Percentiles rank a stretch among this genome's conserved stretches.
Conservation (phyloP, 2,888 invertebrate genomes). For the Apodemia hepburni region DNA sequence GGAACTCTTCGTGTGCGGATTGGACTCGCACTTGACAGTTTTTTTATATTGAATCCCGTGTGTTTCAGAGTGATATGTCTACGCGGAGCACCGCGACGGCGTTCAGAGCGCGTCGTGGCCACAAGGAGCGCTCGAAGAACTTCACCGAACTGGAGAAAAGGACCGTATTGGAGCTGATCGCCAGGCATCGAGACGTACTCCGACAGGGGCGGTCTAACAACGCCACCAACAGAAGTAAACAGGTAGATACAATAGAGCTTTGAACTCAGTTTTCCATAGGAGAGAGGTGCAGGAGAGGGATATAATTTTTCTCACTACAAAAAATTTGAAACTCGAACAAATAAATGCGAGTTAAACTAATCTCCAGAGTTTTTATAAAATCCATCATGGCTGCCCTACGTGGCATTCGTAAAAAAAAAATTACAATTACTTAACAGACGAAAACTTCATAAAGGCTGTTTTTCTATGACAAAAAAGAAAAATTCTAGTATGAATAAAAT, state of each 20-base stretch:
- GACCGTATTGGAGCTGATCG: constrained; percentile 73
- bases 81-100: constrained; percentile 61
- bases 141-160: constrained; percentile 76
- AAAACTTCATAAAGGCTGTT: too few relatives aligned
- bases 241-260: constrained; percentile 51
- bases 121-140: constrained; percentile 77
- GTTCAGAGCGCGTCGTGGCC: constrained; percentile 69
- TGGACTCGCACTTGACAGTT: not conserved
- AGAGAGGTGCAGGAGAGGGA: too few relatives aligned
- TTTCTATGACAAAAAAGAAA: too few relatives aligned
- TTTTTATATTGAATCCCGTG: not conserved
- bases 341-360: too few relatives aligned
- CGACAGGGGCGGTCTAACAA: constrained; percentile 77
- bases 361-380: too few relatives aligned
- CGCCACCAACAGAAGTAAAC: constrained; percentile 75
- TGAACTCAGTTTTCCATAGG: too few relatives aligned
- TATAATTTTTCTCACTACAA: too few relatives aligned
- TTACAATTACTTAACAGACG: too few relatives aligned
- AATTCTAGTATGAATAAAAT: too few relatives aligned
- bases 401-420: too few relatives aligned
- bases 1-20: not conserved
- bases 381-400: too few relatives aligned
- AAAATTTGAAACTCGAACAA: too few relatives aligned
- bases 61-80: constrained; percentile 67
- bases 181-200: constrained; percentile 71